Evolutionary conservation across 2,113 vertebrate species (phyloP).

Genomic region (Sprattus sprattus): DNA sequence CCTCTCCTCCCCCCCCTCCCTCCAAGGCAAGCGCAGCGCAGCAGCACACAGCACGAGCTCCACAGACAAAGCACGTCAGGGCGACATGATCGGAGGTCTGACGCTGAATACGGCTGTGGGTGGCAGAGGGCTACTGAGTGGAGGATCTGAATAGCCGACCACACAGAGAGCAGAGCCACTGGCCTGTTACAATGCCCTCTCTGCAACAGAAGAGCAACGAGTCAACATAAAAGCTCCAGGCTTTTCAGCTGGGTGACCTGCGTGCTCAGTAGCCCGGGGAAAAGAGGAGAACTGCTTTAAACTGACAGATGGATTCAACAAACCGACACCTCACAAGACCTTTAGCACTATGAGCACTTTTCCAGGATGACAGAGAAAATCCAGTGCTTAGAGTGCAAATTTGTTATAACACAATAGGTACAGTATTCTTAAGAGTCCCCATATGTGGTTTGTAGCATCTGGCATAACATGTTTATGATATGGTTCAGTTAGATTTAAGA

Average conservation of each 20-base stretch:
- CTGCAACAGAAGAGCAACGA: not conserved
- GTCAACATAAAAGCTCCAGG: constrained; percentile 17
- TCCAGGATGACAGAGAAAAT: not conserved
- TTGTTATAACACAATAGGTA: not conserved
- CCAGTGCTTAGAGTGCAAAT: not conserved
- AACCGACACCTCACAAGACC: not conserved
- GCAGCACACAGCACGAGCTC: not conserved
- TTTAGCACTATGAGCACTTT: not conserved
- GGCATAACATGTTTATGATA: no score
- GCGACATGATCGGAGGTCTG: not conserved
- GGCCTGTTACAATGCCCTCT: constrained; percentile 10
- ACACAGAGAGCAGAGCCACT: not conserved
- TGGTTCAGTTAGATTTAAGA: no score
- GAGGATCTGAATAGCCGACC: not conserved
- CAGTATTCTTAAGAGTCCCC: not conserved
- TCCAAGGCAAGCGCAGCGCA: not conserved
- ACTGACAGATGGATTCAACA: constrained; percentile 6
- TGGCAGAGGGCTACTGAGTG: not conserved
- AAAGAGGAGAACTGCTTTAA: constrained; percentile 16
- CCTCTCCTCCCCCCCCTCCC: not conserved
- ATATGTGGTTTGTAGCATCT: not conserved
- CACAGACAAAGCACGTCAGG: constrained; percentile 8
- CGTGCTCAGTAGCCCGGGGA: not conserved
- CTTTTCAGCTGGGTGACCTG: constrained; percentile 13
- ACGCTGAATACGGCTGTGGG: not conserved